phyloP scores from a whole-genome alignment of 1,140 invertebrate species.

The Sminthurides bifidus region DNA sequence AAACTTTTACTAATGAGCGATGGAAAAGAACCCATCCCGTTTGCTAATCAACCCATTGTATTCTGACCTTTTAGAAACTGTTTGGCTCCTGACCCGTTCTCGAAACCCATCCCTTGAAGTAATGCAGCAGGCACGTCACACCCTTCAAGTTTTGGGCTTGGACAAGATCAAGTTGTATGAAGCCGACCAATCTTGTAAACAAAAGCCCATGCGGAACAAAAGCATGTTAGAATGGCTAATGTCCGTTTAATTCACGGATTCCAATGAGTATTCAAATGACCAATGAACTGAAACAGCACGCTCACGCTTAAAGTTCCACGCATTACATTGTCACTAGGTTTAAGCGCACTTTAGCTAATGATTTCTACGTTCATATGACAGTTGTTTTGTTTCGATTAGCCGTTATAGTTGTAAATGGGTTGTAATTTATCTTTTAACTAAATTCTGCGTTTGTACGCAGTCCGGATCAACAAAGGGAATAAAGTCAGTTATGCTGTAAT shows the following conservation, averaged over 20 bases:
- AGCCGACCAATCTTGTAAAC: slow-evolving; percentile 28
- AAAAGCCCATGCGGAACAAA: slow-evolving; percentile 22
- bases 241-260: slow-evolving; percentile 9
- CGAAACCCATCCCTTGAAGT: slow-evolving; percentile 28
- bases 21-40: background rate
- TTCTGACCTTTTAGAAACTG: slow-evolving; percentile 21
- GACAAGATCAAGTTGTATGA: slow-evolving; percentile 32
- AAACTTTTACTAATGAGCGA: slow-evolving; percentile 6
- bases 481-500: no score
- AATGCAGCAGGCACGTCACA: slow-evolving; percentile 29
- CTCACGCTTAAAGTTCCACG: no score
- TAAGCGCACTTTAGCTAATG: no score
- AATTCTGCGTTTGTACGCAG: no score
- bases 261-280: no score
- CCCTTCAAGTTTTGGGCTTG: slow-evolving; percentile 27
- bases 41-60: background rate
- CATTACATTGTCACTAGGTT: no score
- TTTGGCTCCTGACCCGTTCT: slow-evolving; percentile 29
- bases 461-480: no score
- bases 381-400: no score
- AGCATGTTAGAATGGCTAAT: slow-evolving; percentile 28
- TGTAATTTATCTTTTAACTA: no score
- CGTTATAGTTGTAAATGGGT: no score
- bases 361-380: no score
- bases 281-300: no score